Evolutionary conservation across 2,797 vertebrate species (phyloP), one percentile per base, ranked within the genome.

Genomic region (Onychomys leucogaster): DNA sequence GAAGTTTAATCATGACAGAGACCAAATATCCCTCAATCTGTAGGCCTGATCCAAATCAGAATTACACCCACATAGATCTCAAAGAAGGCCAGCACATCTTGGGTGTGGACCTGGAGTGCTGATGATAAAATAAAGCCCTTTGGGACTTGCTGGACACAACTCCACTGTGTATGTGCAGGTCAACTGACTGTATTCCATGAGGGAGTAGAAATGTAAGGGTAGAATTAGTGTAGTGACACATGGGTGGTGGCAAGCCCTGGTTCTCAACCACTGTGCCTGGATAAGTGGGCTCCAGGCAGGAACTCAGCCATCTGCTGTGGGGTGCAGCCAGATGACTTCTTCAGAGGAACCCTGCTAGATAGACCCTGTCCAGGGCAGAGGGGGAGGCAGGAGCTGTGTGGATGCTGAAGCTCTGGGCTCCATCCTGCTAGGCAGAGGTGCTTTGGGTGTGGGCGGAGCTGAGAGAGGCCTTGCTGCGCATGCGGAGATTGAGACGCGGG

Each of bases 381-480:
- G 1, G 0, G 0, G 13, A 1, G 1, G 16, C 0, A 63, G 61
- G 71, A 41, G 46, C 55, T 78, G 71, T 73, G 52, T 21, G 5
- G 63, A 19, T 25, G 25, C 80, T 77, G 82, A 52, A 65, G 46
- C 5, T 11, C 61, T 37, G 29, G 59, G 52, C 14, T 49, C 76
- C 29, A 25, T 27, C 19, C 65, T 67, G 27, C 2, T 52, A 32
- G 16, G 34, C 23, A 52, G 6, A 32, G 75, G 32, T 29, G 41
- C 29, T 21, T n/a, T 32, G 21, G 29, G 3, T 71, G 29, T 93
- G 29, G 21, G 34, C 27, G n/a, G 76, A 52, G 3, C 41, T 23
- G 23, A 19, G 11, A 29, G 52, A 12, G 16, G 11, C 23, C n/a
- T 83, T 46, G 29, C 34, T 65, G 5, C 2, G 55, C 46, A 27